Evolutionary conservation across 2,888 invertebrate genomes (phyloP), one percentile per base, ranked within the genome.

Genomic region (Luffia ferchaultella): DNA sequence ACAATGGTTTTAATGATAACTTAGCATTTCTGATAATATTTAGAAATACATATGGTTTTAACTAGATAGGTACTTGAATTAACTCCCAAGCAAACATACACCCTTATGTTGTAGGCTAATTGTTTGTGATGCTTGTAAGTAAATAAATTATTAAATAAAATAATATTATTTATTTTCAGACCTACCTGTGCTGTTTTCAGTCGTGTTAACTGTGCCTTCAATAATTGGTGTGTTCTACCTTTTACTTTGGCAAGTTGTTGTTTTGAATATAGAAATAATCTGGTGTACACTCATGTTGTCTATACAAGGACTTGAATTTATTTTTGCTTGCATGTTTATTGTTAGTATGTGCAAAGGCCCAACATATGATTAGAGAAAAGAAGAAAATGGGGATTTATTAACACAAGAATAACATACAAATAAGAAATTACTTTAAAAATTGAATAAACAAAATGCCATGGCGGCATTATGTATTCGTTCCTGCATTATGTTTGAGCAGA

Each of bases 201-300:
- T 96, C 60, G 71, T 93, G 58, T 85, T 97, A 60, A 93, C 94
- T 54, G 86, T 95, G 61, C 96, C 97, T 49, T 93, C 95, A 55
- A 88, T 93, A 50, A 77, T 92, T 59, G 93, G 93, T 48, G 91
- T 94, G n/a, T 71, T 94, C 18, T 97, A 96, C 76, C 88, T 96
- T 58, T 86, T 97, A 58, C 78, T 90, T 54, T 93, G 92, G 90
- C 97, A 97, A 85, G 91, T 90, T 48, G 93, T 93, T 67, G 91
- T 95, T 50, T 87, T 97, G 52, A 87, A 93, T 64, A 88, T 96
- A 61, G 97, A 97, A 80, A 90, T 93, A 61, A 94, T 97, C 64
- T 88, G 96, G 70, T 92, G 94, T 73, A 90, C 91, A 57, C 91
- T 97, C 64, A 93, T 96, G 86, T 79, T 97, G 54, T 86, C 88